Percentiles rank a stretch among this genome's conserved stretches.
These are phyloP conservation scores for Characodon lateralis DNA, from an alignment of 2,797 vertebrate genomes.

Conservation along the genomic window DNA sequence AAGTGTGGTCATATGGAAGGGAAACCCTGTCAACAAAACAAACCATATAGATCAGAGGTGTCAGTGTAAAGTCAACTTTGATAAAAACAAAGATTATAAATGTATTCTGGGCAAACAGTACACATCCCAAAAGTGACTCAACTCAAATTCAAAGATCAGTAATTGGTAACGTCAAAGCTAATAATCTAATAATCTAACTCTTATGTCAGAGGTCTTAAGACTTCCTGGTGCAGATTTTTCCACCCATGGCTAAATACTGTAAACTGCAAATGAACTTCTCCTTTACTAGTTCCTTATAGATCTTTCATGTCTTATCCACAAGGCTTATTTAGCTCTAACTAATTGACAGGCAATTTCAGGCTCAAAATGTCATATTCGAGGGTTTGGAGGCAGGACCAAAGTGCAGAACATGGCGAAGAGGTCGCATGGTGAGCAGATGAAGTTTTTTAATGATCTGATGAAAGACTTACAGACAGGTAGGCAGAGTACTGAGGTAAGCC, in stretches of 20 bases:
- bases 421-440: too few species aligned
- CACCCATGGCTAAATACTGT: neutral
- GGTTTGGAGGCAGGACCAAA: too few species aligned
- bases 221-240: neutral
- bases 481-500: too few species aligned
- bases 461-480: too few species aligned
- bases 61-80: neutral
- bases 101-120: neutral
- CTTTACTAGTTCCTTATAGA: neutral
- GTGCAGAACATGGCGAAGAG: too few species aligned
- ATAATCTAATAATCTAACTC: conserved; percentile 22
- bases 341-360: neutral
- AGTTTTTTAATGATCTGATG: too few species aligned
- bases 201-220: neutral
- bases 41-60: neutral
- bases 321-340: neutral
- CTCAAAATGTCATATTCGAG: neutral
- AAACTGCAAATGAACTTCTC: neutral
- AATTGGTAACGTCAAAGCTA: conserved; percentile 3
- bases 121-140: neutral
- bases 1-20: conserved; percentile 83
- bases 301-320: neutral
- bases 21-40: conserved; percentile 66
- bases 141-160: neutral
- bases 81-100: neutral